A percentile compares a stretch with the other conserved stretches of the same genome.
Conservation (phyloP, 1,140 invertebrate genomes). For the Phenacoccus solenopsis region DNA sequence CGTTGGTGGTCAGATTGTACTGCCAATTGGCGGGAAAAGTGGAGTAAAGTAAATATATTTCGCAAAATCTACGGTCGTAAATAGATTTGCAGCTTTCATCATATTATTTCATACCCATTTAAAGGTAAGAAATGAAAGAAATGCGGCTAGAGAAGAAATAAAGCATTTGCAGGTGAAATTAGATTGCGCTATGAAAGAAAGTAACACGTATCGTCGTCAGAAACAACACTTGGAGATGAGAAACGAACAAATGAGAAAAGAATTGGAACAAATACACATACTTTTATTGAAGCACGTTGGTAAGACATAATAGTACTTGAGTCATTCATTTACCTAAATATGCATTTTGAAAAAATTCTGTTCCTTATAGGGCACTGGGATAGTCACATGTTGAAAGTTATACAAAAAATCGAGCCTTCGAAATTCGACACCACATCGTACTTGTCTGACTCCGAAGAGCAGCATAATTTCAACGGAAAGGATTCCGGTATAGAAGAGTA, state of each 20-base stretch:
- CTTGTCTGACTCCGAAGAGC: constrained; percentile 13
- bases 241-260: constrained; percentile 67
- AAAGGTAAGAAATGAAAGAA: constrained; percentile 66
- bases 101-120: constrained; percentile 22
- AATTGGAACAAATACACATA: constrained; percentile 59
- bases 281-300: constrained; percentile 50
- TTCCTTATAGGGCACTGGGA: constrained; percentile 28
- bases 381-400: constrained; percentile 35
- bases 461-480: constrained; percentile 21
- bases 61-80: not conserved
- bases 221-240: constrained; percentile 65
- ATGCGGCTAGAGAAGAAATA: constrained; percentile 74
- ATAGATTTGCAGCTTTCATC: not conserved
- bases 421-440: not conserved
- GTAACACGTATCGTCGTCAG: constrained; percentile 57
- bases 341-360: no score
- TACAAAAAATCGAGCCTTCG: constrained; percentile 29
- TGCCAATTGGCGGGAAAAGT: constrained; percentile 85
- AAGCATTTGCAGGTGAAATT: constrained; percentile 67
- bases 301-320: not conserved
- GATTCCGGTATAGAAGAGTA: constrained; percentile 44
- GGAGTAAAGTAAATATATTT: constrained; percentile 62
- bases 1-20: constrained; percentile 93
- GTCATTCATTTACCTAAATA: no score
- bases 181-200: constrained; percentile 64